Evolutionary conservation across 2,113 vertebrate species (phyloP), one percentile per base, ranked within the genome.

Genomic region (Chaetodon auriga): DNA sequence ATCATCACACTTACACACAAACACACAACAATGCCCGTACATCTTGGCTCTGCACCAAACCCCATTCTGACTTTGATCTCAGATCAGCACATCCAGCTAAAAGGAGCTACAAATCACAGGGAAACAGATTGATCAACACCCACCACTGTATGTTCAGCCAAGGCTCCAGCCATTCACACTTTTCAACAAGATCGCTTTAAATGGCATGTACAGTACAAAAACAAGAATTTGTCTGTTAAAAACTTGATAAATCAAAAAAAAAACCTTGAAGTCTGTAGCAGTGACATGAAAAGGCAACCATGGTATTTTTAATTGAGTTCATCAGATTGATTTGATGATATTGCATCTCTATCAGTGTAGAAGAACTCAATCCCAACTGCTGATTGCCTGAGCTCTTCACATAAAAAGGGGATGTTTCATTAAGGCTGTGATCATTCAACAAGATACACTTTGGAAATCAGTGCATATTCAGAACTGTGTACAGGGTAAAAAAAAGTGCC

Each of bases 311-410:
- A 85, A 92, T 83, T 75, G 76, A 92, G 91, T 91, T 82, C 81
- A 93, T 92, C 79, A 78, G 81, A 84, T 90, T 91, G 90, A 94
- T 90, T 86, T 79, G 80, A 85, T 69, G 89, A 88, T 92, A 91
- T 30, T 76, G 81, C 87, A 65, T 91, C 90, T 93, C 80, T 77
- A 91, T 92, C 84, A 81, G 87, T 21, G 74, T 70, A 84, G 83
- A 90, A 85, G 75, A 88, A 92, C 90, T 93, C 89, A 89, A 88
- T 89, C 90, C 88, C 87, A 81, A 88, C 65, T 81, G 77, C 82
- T 93, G 92, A 92, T 92, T 94, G 89, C 90, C 80, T 89, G 79
- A 89, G 77, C 87, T 91, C 80, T 93, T 90, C 79, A 91, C 89
- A 90, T 94, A 86, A 90, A 92, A 92, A 90, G 11, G 45, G 72